These are phyloP conservation scores for Stichopus chloronotus DNA, from an alignment of 35 echinoderm and acorn worm genomes.

Conservation along the genomic window DNA sequence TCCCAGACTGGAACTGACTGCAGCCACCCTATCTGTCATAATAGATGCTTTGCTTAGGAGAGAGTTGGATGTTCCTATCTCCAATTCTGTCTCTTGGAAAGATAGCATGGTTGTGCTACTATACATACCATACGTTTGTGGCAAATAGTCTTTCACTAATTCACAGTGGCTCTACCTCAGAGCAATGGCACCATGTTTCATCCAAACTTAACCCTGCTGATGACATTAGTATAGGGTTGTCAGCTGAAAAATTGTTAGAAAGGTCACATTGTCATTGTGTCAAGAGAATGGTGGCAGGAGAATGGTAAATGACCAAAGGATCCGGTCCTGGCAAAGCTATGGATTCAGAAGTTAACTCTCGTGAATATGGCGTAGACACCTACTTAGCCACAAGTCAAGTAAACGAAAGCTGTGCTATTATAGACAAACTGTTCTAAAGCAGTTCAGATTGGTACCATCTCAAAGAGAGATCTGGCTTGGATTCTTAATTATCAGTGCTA, in stretches of 20 bases:
- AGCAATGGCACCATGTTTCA: constrained; percentile 40
- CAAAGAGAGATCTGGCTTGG: background rate
- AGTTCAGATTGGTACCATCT: background rate
- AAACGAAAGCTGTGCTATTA: background rate
- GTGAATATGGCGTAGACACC: background rate
- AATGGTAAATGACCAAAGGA: background rate
- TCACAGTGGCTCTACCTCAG: background rate
- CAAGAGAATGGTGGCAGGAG: background rate
- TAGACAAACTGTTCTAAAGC: background rate
- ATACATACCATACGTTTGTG: constrained; percentile 59
- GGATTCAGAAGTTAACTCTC: background rate
- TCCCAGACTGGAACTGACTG: constrained; percentile 31
- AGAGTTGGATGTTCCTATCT: constrained; percentile 6
- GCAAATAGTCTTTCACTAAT: constrained; percentile 35
- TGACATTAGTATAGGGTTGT: constrained; percentile 42
- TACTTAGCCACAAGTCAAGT: background rate
- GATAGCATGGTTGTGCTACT: constrained; percentile 47
- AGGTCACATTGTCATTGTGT: background rate
- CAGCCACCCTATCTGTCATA: background rate
- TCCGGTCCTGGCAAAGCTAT: background rate
- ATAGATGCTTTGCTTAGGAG: background rate
- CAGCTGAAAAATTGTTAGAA: background rate
- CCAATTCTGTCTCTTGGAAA: constrained; percentile 18
- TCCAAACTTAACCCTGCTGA: constrained; percentile 37
- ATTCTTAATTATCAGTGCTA: background rate